These are phyloP conservation scores for Malacosoma neustria DNA, from an alignment of 2,888 invertebrate genomes.

Conservation along the genomic window DNA sequence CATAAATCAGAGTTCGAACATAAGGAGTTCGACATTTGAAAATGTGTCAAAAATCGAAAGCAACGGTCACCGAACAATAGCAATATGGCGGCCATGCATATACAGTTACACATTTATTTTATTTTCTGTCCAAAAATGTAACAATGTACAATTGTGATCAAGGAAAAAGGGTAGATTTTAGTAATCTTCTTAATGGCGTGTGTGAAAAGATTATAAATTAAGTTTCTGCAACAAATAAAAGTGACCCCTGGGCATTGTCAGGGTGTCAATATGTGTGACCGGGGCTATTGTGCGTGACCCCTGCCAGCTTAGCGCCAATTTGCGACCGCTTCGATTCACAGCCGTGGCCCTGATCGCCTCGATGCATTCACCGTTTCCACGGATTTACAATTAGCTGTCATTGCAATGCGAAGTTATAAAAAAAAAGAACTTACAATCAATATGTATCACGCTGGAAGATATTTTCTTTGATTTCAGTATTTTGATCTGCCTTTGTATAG, in stretches of 20 bases:
- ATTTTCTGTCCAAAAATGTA: conserved; percentile 51
- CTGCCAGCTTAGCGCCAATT: conserved; percentile 61
- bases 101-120: conserved; percentile 62
- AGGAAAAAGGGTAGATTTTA: conserved; percentile 70
- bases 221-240: conserved; percentile 75
- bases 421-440: conserved; percentile 5
- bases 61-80: conserved; percentile 57
- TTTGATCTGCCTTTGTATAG: too few relatives aligned
- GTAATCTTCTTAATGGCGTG: conserved; percentile 75
- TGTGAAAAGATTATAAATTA: conserved; percentile 76
- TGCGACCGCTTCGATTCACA: conserved; percentile 54
- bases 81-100: conserved; percentile 16
- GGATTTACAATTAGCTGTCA: conserved; percentile 30
- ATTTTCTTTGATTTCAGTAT: too few relatives aligned
- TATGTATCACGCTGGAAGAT: too few relatives aligned
- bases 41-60: conserved; percentile 61
- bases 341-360: conserved; percentile 54
- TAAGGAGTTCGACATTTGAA: conserved; percentile 50
- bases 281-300: conserved; percentile 64
- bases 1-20: conserved; percentile 67
- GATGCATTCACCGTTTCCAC: conserved; percentile 30
- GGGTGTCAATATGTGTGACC: conserved; percentile 74
- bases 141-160: conserved; percentile 70
- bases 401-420: not conserved
- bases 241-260: conserved; percentile 70